Percentiles rank a stretch among this genome's conserved stretches.
Conservation (phyloP, 2,797 vertebrate genomes). For the Spea hammondii region DNA sequence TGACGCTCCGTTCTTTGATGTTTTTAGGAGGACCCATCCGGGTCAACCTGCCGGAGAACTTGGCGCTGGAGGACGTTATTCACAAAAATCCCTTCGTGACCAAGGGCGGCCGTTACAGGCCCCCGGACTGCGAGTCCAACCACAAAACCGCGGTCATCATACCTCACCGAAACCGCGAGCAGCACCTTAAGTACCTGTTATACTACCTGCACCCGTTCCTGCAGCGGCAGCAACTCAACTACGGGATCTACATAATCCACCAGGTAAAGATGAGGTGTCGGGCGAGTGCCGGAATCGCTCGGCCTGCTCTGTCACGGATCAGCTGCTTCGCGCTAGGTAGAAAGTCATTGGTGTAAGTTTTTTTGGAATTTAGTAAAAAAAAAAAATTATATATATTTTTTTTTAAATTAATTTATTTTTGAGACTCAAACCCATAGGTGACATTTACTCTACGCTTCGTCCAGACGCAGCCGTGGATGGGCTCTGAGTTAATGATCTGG, state of each 20-base stretch:
- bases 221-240: conserved; percentile 77
- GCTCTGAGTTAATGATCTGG: no score
- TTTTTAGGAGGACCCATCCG: conserved; percentile 74
- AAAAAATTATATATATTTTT: no score
- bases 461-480: no score
- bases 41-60: conserved; percentile 69
- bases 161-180: conserved; percentile 73
- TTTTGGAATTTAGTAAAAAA: no score
- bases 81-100: conserved; percentile 73
- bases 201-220: conserved; percentile 80
- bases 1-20: no score
- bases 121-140: conserved; percentile 71
- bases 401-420: no score
- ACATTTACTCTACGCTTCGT: no score
- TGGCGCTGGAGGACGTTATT: conserved; percentile 67
- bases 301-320: no score
- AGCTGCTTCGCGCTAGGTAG: no score
- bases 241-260: conserved; percentile 78
- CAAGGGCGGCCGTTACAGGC: conserved; percentile 73
- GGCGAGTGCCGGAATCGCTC: no score
- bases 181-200: conserved; percentile 76
- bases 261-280: conserved; percentile 63
- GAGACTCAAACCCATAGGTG: no score
- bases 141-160: conserved; percentile 75
- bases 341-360: no score